Evolutionary conservation across 2,888 invertebrate genomes (phyloP), one percentile per base, ranked within the genome.

Genomic region (Aphidius colemani): DNA sequence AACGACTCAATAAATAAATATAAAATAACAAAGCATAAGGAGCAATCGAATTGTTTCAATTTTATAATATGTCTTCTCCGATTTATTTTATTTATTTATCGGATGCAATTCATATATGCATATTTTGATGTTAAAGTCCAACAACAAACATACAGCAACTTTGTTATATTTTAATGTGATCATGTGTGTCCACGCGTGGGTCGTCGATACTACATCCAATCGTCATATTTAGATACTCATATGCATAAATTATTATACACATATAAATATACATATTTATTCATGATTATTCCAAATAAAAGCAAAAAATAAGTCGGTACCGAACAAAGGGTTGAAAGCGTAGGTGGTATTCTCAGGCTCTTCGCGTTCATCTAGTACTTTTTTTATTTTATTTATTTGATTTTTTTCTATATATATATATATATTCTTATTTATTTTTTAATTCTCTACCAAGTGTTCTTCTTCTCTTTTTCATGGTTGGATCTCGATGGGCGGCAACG

Each of bases 311-410:
- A 59, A 48, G 59, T 64, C 64, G 59, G 56, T 60, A 56, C 56
- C 51, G 56, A 60, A 64, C 64, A 64, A 64, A 64, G 64, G 53
- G 60, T 41, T 56, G 45, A 30, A 5, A 60, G 64, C 64, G 64
- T 64, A 64, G 64, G 64, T 64, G 64, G 60, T 60, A 53, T 64
- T 64, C 64, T 57, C 64, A 64, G 56, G 64, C 64, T 49, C 56
- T 53, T 60, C 50, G 55, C 43, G 48, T 50, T 64, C 60, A 56
- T 64, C 57, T 57, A 46, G 40, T 57, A 57, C 57, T 46, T 57
- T 57, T 45, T 56, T 61, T 43, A 56, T 56, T 49, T 53, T 56
- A 55, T 43, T 56, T 30, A 53, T 60, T 60, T 53, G 10, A 51
- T 55, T 61, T 49, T 61, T 55, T 55, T 43, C n/a, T n/a, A n/a